A percentile compares a stretch with the other conserved stretches of the same genome.
These are phyloP conservation scores for Excalfactoria chinensis DNA, from an alignment of 2,113 vertebrate genomes.

Conservation along the genomic window DNA sequence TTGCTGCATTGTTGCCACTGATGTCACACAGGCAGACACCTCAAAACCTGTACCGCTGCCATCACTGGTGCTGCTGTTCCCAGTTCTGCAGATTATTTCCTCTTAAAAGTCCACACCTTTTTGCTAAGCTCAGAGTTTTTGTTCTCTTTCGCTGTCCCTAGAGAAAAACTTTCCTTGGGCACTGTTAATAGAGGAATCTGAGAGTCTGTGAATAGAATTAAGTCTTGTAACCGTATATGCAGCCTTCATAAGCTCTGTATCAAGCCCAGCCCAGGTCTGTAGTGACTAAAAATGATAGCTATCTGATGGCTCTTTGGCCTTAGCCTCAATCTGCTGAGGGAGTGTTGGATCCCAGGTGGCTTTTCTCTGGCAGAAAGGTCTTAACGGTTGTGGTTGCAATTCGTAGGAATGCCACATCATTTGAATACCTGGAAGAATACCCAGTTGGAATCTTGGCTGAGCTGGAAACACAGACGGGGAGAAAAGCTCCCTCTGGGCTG, in stretches of 20 bases:
- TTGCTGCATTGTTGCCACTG: neutral
- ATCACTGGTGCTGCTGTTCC: neutral
- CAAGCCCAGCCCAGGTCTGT: neutral
- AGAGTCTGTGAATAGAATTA: neutral
- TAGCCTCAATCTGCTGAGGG: neutral
- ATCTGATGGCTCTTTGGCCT: neutral
- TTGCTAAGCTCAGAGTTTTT: neutral
- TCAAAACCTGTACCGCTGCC: neutral
- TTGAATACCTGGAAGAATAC: constrained; percentile 93
- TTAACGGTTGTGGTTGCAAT: neutral
- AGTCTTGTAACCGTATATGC: neutral
- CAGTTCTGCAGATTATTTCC: neutral
- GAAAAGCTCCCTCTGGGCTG: constrained; percentile 79
- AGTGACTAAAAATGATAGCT: neutral
- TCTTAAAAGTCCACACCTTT: neutral
- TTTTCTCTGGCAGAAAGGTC: neutral
- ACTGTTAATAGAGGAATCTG: neutral
- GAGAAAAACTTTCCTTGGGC: neutral
- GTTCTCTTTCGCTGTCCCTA: neutral
- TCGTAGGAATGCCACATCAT: constrained; percentile 76
- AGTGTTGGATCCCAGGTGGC: neutral
- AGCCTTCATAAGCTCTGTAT: neutral
- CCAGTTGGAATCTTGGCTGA: constrained; percentile 87
- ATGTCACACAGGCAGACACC: accelerated
- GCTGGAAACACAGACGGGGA: constrained; percentile 86